Evolutionary conservation across 2,113 vertebrate species (phyloP).

Genomic region (Mola mola): DNA sequence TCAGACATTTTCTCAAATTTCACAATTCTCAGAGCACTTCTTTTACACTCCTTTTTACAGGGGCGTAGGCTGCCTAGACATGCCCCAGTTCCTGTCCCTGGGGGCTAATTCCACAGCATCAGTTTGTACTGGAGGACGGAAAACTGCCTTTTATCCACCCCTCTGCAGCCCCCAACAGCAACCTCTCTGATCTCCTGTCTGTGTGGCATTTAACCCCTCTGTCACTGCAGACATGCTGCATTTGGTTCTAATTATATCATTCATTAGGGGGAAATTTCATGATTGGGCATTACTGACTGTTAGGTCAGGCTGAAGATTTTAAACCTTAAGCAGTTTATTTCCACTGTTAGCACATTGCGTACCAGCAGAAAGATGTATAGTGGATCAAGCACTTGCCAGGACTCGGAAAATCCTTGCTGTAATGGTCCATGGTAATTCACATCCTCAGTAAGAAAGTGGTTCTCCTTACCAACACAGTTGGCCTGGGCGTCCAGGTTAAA

Average conservation of each 20-base stretch:
- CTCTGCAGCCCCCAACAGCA: constrained; percentile 65
- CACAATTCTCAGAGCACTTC: constrained; percentile 68
- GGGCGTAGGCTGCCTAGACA: constrained; percentile 71
- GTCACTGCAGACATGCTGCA: constrained; percentile 40
- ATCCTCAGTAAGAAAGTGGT: background rate
- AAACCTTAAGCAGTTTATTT: background rate
- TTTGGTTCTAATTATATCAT: too few relatives aligned
- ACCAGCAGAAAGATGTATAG: background rate
- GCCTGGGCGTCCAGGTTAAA: constrained; percentile 84
- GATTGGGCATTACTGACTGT: constrained; percentile 11
- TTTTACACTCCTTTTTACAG: constrained; percentile 64
- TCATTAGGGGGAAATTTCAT: too few relatives aligned
- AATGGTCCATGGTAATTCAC: background rate
- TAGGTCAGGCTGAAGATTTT: background rate
- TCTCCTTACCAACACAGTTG: constrained; percentile 86
- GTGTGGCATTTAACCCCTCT: constrained; percentile 78
- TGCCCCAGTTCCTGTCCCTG: constrained; percentile 80
- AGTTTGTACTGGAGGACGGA: constrained; percentile 72
- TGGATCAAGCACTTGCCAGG: background rate
- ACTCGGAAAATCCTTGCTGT: background rate
- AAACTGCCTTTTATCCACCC: constrained; percentile 76
- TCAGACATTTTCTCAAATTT: constrained; percentile 63
- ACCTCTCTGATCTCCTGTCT: constrained; percentile 73
- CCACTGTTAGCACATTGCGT: background rate
- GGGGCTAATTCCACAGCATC: constrained; percentile 80